Evolutionary conservation across 1,140 invertebrate species (phyloP), one percentile per base, ranked within the genome.

Genomic region (Micrasema minimum): DNA sequence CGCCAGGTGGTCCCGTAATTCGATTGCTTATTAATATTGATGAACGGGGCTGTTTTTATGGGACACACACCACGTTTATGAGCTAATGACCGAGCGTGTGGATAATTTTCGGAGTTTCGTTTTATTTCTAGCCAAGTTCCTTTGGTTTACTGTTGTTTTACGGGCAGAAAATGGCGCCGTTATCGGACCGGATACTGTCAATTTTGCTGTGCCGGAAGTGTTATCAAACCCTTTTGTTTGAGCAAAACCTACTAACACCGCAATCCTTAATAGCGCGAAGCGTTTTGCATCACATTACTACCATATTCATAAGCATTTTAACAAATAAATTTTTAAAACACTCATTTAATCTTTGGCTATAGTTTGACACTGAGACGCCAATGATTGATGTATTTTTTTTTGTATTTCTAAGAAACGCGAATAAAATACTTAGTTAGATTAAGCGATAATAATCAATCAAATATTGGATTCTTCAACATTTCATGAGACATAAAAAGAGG

Each of bases 11-110:
- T 22, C 43, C 57, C 46, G 57, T 66, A 64, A 72, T 72, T 72
- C 71, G 71, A 72, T 74, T 66, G 62, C 73, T 71, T 72, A 75
- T 75, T 75, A 75, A 75, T 72, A 75, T 75, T 75, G 73, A 75
- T 72, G 73, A 75, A 75, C 64, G 59, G 57, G 31, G 38, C 41
- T 45, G 9, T 69, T 69, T 64, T 74, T 71, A 70, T 50, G 51
- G 53, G 65, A 71, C 73, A 69, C 73, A 69, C 73, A 66, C 66
- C 48, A 66, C 69, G 61, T 72, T 75, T 75, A 71, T 68, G 65
- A 69, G 73, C 67, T 72, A 72, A 75, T 71, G 72, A 71, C 65
- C 69, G 66, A 64, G 69, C 69, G 69, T 72, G 73, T 57, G 66
- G 73, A 71, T 71, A 69, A 71, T 68, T 66, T 71, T 66, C 61